phyloP scores from a whole-genome alignment of 2,888 invertebrate genomes.

The Nysson spinosus region DNA sequence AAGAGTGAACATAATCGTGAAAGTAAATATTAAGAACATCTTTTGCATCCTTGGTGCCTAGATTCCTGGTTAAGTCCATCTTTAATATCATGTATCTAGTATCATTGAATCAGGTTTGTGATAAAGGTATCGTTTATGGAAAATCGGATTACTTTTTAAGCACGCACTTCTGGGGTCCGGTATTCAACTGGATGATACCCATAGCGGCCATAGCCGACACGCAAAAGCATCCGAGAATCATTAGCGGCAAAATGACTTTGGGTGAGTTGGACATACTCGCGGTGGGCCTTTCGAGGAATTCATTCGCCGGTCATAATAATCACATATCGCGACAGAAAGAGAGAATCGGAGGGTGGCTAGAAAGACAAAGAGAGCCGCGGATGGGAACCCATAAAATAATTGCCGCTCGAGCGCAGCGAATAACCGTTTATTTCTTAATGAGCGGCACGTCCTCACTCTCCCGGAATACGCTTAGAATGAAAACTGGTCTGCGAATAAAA shows the following conservation, averaged over 20 bases:
- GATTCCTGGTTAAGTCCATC: too few species aligned
- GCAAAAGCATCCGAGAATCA: conserved; percentile 91
- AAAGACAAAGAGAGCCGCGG: neutral
- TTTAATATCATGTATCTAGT: neutral
- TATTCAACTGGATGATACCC: conserved; percentile 99
- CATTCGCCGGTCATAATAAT: conserved; percentile 53
- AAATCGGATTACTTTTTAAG: conserved; percentile 77
- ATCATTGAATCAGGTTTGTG: neutral
- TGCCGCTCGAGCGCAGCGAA: conserved; percentile 44
- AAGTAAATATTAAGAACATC: too few species aligned
- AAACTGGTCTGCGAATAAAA: conserved; percentile 24
- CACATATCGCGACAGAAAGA: conserved; percentile 37
- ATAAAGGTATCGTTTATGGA: conserved; percentile 37
- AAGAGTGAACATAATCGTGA: too few species aligned
- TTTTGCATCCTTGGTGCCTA: too few species aligned
- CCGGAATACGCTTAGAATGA: conserved; percentile 10
- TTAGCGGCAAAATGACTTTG: conserved; percentile 97
- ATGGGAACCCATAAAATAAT: conserved; percentile 51
- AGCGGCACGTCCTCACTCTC: conserved; percentile 25
- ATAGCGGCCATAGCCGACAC: conserved; percentile 95
- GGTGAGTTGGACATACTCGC: conserved; percentile 80
- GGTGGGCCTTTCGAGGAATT: conserved; percentile 54
- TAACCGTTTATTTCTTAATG: conserved; percentile 55
- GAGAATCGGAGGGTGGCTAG: conserved; percentile 2
- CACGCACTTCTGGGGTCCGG: conserved; percentile 98